phyloP scores from a whole-genome alignment of 2,797 vertebrate species.

The Simalia tracyae region DNA sequence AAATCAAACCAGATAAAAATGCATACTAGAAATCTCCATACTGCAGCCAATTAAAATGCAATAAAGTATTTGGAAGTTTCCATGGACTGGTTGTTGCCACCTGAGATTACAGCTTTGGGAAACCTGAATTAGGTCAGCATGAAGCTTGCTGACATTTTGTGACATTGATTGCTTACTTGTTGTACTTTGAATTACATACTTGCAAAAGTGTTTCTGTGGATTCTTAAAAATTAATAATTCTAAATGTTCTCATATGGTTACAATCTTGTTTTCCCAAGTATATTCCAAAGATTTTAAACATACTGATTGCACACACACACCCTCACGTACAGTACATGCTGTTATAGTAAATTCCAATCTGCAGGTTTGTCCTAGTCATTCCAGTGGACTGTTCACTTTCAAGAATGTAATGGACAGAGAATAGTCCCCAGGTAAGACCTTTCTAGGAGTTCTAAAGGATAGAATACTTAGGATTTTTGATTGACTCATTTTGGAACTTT shows the following conservation, averaged over 20 bases:
- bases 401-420: background rate
- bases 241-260: background rate
- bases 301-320: background rate
- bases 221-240: background rate
- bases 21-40: background rate
- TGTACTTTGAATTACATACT: slow-evolving; percentile 3
- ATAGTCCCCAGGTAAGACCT: background rate
- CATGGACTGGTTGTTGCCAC: background rate
- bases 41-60: background rate
- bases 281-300: background rate
- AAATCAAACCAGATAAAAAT: slow-evolving; percentile 1
- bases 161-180: slow-evolving; percentile 2
- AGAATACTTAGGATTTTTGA: background rate
- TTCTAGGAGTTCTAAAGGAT: background rate
- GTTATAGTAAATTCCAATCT: background rate
- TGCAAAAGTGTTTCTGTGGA: background rate
- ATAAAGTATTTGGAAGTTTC: background rate
- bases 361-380: background rate
- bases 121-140: background rate
- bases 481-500: background rate
- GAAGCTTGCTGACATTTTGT: slow-evolving; percentile 21
- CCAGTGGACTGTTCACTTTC: background rate
- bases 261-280: background rate
- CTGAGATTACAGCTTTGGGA: background rate
- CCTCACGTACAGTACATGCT: background rate